These are phyloP conservation scores for Antennarius striatus DNA, from an alignment of 2,113 vertebrate genomes.

Conservation along the genomic window DNA sequence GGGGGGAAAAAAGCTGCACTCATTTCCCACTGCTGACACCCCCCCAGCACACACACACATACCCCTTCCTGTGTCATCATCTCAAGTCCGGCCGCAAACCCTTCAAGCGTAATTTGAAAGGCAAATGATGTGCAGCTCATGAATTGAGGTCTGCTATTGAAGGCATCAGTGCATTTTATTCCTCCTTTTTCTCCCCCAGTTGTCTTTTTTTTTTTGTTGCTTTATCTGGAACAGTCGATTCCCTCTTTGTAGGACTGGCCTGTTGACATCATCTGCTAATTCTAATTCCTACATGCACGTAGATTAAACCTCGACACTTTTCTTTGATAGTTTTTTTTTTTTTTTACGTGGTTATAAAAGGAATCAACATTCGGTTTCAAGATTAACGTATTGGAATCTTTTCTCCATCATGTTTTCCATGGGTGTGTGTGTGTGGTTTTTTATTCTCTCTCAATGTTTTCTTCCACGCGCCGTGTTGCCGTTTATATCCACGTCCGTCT, in stretches of 20 bases:
- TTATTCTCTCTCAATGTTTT: too few species aligned
- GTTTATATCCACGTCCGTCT: too few species aligned
- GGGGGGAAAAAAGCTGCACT: conserved; percentile 30
- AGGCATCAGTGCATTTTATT: background rate
- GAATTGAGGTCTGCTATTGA: conserved; percentile 17
- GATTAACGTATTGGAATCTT: too few species aligned
- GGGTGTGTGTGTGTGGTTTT: too few species aligned
- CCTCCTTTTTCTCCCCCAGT: background rate
- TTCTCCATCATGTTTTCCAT: too few species aligned
- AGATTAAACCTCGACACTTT: background rate
- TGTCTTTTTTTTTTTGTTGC: background rate
- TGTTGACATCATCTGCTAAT: background rate
- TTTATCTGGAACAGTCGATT: background rate
- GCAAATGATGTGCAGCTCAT: conserved; percentile 56
- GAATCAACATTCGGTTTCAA: too few species aligned
- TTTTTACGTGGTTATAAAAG: too few species aligned
- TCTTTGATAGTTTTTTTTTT: too few species aligned
- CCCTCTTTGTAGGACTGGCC: background rate
- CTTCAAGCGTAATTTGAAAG: conserved; percentile 55
- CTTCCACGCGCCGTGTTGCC: too few species aligned
- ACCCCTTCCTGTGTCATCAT: conserved; percentile 44
- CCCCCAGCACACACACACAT: background rate
- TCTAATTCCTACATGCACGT: background rate
- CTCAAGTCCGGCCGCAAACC: conserved; percentile 42
- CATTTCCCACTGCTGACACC: conserved; percentile 49